Base-by-base conservation (phyloP, 2,113 vertebrate species). In the Coryphaenoides rupestris region DNA sequence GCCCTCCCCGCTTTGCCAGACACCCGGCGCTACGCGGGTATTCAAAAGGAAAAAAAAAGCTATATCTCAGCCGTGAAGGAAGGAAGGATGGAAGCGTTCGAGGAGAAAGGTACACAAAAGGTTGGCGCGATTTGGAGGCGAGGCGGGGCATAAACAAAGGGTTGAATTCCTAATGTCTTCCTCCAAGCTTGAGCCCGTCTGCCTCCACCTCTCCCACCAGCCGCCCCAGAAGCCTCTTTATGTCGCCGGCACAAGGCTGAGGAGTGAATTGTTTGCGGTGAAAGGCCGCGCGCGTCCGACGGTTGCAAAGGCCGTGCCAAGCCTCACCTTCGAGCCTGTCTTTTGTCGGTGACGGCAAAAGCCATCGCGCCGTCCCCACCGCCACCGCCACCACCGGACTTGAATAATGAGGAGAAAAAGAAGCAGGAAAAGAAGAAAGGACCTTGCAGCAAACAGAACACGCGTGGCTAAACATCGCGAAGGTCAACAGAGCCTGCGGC, bases 281-380 rank as follows among this genome's bases (percentile, higher is more conserved):
- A 84, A 82, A 83, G 75, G 72, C 79, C 70, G 58, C 56, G 68
- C 22, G 65, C 61, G 72, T 64, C 79, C 66, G 61, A 71, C 75
- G 76, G 74, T 78, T n/a, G n/a, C n/a, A 86, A 84, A 83, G 77
- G 82, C 80, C 76, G 80, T 69, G 68, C 72, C 79, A 68, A 72
- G 19, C 72, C 81, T 90, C 64, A 75, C 78, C 78, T 86, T 83
- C 77, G 74, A 85, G 66, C 69, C 56, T 47, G 66, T 66, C 81
- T 77, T 88, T 90, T 91, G 83, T 89, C 76, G 72, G 60, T 63
- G 58, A 59, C 33, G 57, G 70, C 21, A 19, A 83, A 75, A 65
- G 73, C 60, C n/a, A n/a, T n/a, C n/a, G n/a, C n/a, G n/a, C n/a
- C n/a, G n/a, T n/a, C n/a, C n/a, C n/a, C n/a, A n/a, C n/a, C n/a